phyloP scores from a whole-genome alignment of 2,888 invertebrate genomes.

The Drosophila mulleri region DNA sequence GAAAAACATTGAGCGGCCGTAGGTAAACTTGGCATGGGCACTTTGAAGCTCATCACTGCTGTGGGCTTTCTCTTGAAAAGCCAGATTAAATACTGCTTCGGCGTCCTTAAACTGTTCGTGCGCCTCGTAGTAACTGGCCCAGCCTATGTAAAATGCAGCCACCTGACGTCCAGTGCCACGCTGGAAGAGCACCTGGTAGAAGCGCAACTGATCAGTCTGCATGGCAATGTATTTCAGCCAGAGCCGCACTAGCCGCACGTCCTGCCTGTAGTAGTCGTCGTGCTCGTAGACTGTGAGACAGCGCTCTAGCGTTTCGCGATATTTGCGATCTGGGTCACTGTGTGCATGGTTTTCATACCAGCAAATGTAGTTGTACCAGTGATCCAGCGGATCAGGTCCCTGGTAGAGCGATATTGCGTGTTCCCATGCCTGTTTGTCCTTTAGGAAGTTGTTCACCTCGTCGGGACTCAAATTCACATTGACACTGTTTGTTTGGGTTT shows the following conservation, averaged over 20 bases:
- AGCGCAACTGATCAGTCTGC: slow-evolving; percentile 90
- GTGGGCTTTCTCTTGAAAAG: slow-evolving; percentile 91
- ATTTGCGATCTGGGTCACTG: slow-evolving; percentile 95
- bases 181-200: slow-evolving; percentile 93
- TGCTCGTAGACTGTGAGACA: slow-evolving; percentile 94
- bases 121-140: slow-evolving; percentile 95
- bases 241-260: slow-evolving; percentile 93
- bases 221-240: slow-evolving; percentile 96
- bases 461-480: slow-evolving; percentile 66
- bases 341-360: slow-evolving; percentile 94
- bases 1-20: slow-evolving; percentile 86
- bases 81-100: slow-evolving; percentile 92
- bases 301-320: slow-evolving; percentile 93
- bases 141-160: slow-evolving; percentile 94
- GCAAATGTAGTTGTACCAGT: slow-evolving; percentile 95
- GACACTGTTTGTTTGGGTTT: slow-evolving; percentile 51
- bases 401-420: slow-evolving; percentile 92
- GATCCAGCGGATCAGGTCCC: slow-evolving; percentile 94
- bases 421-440: slow-evolving; percentile 89
- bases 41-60: slow-evolving; percentile 91
- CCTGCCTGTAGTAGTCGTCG: slow-evolving; percentile 93
- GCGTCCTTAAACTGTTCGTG: slow-evolving; percentile 93
- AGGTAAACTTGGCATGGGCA: slow-evolving; percentile 91
- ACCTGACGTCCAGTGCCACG: slow-evolving; percentile 93
- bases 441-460: slow-evolving; percentile 83